Evolutionary conservation across 2,113 vertebrate species (phyloP).

Genomic region (Gopherus flavomarginatus): DNA sequence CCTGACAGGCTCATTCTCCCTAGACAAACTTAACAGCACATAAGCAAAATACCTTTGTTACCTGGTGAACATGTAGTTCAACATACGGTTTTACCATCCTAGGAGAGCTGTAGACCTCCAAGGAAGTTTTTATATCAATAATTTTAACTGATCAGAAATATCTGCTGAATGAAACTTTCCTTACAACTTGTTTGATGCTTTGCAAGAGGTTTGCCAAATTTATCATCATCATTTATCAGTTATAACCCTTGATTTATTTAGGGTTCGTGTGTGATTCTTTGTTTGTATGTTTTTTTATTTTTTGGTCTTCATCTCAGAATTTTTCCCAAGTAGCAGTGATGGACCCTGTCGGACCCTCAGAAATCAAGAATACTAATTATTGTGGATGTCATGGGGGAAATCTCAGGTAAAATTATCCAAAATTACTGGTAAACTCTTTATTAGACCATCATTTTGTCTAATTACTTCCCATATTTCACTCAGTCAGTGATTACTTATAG

Average conservation of each 20-base stretch:
- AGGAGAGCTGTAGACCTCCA: conserved; percentile 66
- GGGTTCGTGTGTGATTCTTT: background rate
- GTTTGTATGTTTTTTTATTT: background rate
- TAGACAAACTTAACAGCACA: conserved; percentile 59
- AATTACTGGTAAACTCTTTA: background rate
- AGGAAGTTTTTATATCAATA: conserved; percentile 59
- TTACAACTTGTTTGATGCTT: conserved; percentile 21
- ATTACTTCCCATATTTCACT: conserved; percentile 9
- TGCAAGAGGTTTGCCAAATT: background rate
- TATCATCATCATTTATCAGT: too few relatives aligned
- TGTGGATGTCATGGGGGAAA: background rate
- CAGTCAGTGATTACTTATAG: background rate
- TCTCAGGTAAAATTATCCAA: background rate
- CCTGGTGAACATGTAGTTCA: conserved; percentile 53
- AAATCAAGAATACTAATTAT: background rate
- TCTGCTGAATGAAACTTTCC: conserved; percentile 37
- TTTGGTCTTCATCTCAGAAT: background rate
- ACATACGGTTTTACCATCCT: conserved; percentile 30
- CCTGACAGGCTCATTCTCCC: conserved; percentile 46
- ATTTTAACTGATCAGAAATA: conserved; percentile 29
- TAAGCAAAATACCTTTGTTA: conserved; percentile 71
- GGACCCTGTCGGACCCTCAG: conserved; percentile 5
- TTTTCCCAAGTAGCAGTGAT: background rate
- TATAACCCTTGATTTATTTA: background rate
- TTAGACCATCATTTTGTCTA: background rate